Evolutionary conservation across 1,140 invertebrate species (phyloP).

Genomic region (Melitaea cinxia): DNA sequence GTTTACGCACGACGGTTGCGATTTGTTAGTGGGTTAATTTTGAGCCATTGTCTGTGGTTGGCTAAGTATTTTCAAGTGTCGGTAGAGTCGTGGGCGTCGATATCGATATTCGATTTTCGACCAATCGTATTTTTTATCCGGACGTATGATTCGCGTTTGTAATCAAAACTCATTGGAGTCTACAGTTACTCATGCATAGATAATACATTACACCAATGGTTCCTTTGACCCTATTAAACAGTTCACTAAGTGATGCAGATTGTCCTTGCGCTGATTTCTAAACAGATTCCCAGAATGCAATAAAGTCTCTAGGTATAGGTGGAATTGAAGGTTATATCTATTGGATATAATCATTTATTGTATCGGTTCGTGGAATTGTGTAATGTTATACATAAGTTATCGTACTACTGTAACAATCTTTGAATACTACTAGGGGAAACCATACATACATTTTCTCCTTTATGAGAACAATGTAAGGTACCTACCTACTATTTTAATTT

Average conservation of each 20-base stretch:
- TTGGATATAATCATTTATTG: slow-evolving; percentile 30
- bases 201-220: slow-evolving; percentile 65
- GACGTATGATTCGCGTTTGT: slow-evolving; percentile 57
- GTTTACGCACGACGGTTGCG: slow-evolving; percentile 20
- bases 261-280: slow-evolving; percentile 75
- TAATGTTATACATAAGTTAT: neutral
- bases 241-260: slow-evolving; percentile 63
- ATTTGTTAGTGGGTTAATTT: slow-evolving; percentile 37
- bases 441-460: no score
- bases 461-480: no score
- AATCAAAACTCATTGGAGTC: slow-evolving; percentile 63
- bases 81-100: slow-evolving; percentile 49
- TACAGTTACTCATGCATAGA: slow-evolving; percentile 68
- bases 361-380: slow-evolving; percentile 7
- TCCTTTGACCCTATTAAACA: slow-evolving; percentile 75
- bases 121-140: slow-evolving; percentile 50
- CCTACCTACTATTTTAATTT: no score
- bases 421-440: no score
- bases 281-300: slow-evolving; percentile 66
- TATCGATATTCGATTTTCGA: slow-evolving; percentile 66
- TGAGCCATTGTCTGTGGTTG: slow-evolving; percentile 39
- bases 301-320: slow-evolving; percentile 47
- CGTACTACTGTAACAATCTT: no score
- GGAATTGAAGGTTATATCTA: slow-evolving; percentile 46
- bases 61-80: slow-evolving; percentile 37